A percentile compares a stretch with the other conserved stretches of the same genome.
Evolutionary conservation across 2,888 invertebrate species (phyloP).

Genomic region (Mycalesis mineus): DNA sequence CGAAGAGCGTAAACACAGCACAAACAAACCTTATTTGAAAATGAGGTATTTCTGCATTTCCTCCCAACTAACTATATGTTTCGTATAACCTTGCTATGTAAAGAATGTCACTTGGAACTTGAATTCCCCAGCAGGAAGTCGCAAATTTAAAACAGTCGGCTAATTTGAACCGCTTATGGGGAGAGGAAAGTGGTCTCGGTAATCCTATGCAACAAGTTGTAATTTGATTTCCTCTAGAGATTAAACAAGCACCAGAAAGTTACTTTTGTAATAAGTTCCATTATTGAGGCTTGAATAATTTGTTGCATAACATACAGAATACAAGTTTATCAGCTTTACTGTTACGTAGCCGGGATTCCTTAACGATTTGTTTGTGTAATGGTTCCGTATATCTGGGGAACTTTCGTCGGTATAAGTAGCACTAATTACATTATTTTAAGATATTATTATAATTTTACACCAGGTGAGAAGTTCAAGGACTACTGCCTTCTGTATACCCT

Average conservation of each 20-base stretch:
- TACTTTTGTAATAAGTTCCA: constrained; percentile 10
- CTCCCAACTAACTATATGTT: constrained; percentile 22
- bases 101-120: constrained; percentile 2
- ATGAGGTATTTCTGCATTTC: constrained; percentile 31
- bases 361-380: too few relatives aligned
- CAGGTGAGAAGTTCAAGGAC: too few relatives aligned
- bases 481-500: too few relatives aligned
- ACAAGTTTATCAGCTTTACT: not conserved
- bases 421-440: too few relatives aligned
- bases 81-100: constrained; percentile 26
- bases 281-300: not conserved
- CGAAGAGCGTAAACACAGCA: constrained; percentile 10
- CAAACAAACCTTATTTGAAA: constrained; percentile 31
- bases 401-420: too few relatives aligned
- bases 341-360: too few relatives aligned
- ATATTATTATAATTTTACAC: too few relatives aligned
- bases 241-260: constrained; percentile 24
- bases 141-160: constrained; percentile 29
- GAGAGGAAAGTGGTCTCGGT: constrained; percentile 34
- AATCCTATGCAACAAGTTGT: constrained; percentile 37
- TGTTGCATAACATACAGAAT: not conserved
- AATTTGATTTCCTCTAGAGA: constrained; percentile 35
- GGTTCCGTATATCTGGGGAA: too few relatives aligned
- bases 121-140: constrained; percentile 7
- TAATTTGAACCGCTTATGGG: constrained; percentile 29